Evolutionary conservation across 2,888 invertebrate species (phyloP).

Genomic region (Hypomecis atomaria): DNA sequence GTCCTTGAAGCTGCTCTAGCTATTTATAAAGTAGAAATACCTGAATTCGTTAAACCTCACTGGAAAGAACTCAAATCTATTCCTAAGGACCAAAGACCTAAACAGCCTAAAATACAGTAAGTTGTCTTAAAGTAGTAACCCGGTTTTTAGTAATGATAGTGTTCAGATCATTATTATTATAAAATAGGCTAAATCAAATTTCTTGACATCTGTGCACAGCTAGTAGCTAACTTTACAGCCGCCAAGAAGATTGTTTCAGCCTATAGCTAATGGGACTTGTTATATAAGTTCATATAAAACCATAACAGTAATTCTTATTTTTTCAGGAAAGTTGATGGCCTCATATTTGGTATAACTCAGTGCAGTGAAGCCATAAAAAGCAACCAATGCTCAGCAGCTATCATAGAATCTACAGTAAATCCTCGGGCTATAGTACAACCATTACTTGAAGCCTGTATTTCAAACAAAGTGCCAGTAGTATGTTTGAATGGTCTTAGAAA

Average conservation of each 20-base stretch:
- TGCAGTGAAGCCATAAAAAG: slow-evolving; percentile 57
- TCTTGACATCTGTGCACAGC: too few species aligned
- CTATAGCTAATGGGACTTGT: too few species aligned
- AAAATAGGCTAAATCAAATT: too few species aligned
- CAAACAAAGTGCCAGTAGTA: slow-evolving; percentile 61
- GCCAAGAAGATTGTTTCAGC: too few species aligned
- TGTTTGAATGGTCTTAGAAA: slow-evolving; percentile 69
- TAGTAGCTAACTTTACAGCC: too few species aligned
- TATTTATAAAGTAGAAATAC: slow-evolving; percentile 62
- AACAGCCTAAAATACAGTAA: slow-evolving; percentile 65
- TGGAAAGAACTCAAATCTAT: slow-evolving; percentile 72
- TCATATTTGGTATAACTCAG: slow-evolving; percentile 73
- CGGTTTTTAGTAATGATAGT: neutral
- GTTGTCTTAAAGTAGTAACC: slow-evolving; percentile 18
- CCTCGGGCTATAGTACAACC: slow-evolving; percentile 74
- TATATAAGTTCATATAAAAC: too few species aligned
- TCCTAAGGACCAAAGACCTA: slow-evolving; percentile 70
- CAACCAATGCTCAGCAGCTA: slow-evolving; percentile 62
- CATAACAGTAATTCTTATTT: neutral
- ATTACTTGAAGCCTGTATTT: slow-evolving; percentile 63
- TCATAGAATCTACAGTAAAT: slow-evolving; percentile 72
- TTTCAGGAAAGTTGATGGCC: slow-evolving; percentile 69
- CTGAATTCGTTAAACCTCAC: slow-evolving; percentile 65
- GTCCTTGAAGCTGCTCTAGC: slow-evolving; percentile 51
- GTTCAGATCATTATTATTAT: slow-evolving; percentile 5